Evolutionary conservation across 2,113 vertebrate species (phyloP).

Genomic region (Pteruthius melanotis): DNA sequence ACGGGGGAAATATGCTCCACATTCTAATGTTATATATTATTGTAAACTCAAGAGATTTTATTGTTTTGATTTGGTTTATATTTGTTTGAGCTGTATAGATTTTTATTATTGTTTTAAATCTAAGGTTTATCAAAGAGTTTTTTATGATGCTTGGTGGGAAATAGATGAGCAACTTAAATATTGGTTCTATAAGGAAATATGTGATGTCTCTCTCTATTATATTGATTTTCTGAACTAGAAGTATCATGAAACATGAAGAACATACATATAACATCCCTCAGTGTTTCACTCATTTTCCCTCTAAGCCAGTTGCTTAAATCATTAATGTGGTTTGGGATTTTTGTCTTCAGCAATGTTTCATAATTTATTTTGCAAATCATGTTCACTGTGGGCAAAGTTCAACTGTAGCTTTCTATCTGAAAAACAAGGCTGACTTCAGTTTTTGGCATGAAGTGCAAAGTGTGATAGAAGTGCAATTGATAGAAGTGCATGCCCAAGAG

Average conservation of each 20-base stretch:
- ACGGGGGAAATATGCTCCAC: background rate
- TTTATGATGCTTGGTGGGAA: background rate
- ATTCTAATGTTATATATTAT: background rate
- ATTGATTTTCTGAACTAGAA: background rate
- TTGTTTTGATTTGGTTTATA: background rate
- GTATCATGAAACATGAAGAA: background rate
- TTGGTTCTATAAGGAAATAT: background rate
- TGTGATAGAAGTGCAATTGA: background rate
- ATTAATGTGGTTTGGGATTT: background rate
- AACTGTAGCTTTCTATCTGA: background rate
- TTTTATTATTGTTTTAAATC: background rate
- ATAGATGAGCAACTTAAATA: background rate
- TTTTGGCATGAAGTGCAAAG: background rate
- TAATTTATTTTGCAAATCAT: background rate
- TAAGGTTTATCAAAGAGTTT: background rate
- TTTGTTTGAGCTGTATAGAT: background rate
- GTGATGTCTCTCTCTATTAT: background rate
- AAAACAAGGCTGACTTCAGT: background rate
- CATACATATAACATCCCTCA: background rate
- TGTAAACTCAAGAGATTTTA: background rate
- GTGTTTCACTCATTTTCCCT: background rate
- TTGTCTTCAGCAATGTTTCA: background rate
- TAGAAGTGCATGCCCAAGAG: background rate
- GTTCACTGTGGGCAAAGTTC: background rate
- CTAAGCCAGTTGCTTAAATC: background rate